Evolutionary conservation across 2,888 invertebrate species (phyloP).

Genomic region (Tuta absoluta): DNA sequence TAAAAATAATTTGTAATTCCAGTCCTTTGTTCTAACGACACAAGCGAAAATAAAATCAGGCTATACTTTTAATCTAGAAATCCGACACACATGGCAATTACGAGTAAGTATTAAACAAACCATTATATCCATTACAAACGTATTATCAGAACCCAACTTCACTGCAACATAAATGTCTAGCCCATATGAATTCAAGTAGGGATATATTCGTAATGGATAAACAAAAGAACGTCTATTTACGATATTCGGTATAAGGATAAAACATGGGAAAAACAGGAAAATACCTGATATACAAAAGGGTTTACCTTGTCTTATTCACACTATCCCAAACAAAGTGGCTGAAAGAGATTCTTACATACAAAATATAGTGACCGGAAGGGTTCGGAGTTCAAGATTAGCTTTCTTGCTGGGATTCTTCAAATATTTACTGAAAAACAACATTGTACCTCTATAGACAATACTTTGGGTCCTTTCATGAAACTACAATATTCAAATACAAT

Average conservation of each 20-base stretch:
- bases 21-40: too few relatives aligned
- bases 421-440: constrained; percentile 41
- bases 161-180: too few relatives aligned
- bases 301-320: constrained; percentile 3
- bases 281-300: constrained; percentile 7
- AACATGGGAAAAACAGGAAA: neutral
- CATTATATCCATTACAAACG: too few relatives aligned
- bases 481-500: too few relatives aligned
- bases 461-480: too few relatives aligned
- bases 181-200: neutral
- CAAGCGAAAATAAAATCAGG: too few relatives aligned
- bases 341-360: constrained; percentile 1
- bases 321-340: constrained; percentile 4
- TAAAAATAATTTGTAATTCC: too few relatives aligned
- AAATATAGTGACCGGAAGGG: constrained; percentile 33
- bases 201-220: neutral
- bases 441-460: too few relatives aligned
- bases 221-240: neutral
- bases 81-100: too few relatives aligned
- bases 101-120: too few relatives aligned
- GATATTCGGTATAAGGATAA: neutral
- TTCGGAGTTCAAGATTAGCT: constrained; percentile 32
- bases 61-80: too few relatives aligned
- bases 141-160: too few relatives aligned
- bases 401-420: constrained; percentile 35